Percentiles rank a stretch among this genome's conserved stretches.
Conservation (phyloP, 2,888 invertebrate genomes). For the Agonopterix arenella region DNA sequence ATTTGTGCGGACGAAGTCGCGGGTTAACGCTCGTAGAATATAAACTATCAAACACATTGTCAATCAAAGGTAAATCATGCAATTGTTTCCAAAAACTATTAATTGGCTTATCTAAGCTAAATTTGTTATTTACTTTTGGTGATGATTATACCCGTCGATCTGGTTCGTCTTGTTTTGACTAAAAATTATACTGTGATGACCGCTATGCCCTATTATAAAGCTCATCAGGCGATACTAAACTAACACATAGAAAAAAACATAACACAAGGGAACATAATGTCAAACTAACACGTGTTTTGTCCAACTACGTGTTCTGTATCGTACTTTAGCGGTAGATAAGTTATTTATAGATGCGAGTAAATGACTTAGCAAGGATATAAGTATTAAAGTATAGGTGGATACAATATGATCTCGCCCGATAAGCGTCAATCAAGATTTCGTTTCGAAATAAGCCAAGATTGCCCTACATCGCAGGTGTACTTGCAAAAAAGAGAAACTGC, state of each 20-base stretch:
- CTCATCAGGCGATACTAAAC: conserved; percentile 8
- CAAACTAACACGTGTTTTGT: background rate
- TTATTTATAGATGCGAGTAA: background rate
- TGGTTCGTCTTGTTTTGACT: conserved; percentile 21
- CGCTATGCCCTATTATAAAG: conserved; percentile 24
- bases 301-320: background rate
- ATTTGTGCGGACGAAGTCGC: too few species aligned
- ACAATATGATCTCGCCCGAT: conserved; percentile 41
- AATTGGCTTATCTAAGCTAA: too few species aligned
- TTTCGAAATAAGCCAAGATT: conserved; percentile 61
- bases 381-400: too few species aligned
- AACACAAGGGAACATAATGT: background rate
- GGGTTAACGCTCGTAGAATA: too few species aligned
- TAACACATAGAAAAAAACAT: background rate
- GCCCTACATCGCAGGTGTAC: conserved; percentile 65
- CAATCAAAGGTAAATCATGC: too few species aligned
- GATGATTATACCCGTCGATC: conserved; percentile 12
- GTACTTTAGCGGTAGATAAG: background rate
- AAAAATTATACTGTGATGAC: conserved; percentile 34
- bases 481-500: conserved; percentile 72
- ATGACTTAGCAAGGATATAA: too few species aligned
- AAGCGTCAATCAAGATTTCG: conserved; percentile 51
- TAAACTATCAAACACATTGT: too few species aligned
- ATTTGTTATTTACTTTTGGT: too few species aligned
- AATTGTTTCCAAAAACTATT: too few species aligned